These are phyloP conservation scores for Campoletis raptor DNA, from an alignment of 2,888 invertebrate genomes.

Conservation along the genomic window DNA sequence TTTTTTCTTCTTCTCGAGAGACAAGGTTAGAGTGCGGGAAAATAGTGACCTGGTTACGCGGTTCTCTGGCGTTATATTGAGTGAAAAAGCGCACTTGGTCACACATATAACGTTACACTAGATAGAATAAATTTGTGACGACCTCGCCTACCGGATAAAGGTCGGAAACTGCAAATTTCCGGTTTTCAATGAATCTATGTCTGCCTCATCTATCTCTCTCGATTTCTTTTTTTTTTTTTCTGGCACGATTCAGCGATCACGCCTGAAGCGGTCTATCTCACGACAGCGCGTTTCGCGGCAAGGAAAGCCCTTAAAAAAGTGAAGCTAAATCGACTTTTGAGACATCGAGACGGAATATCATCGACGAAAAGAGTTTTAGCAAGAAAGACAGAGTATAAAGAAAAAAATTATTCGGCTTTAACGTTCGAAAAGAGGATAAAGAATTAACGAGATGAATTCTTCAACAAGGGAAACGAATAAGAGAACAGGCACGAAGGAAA, in stretches of 20 bases:
- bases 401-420: slow-evolving; percentile 15
- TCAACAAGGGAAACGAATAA: slow-evolving; percentile 21
- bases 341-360: slow-evolving; percentile 22
- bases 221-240: slow-evolving; percentile 14
- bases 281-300: background rate
- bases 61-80: slow-evolving; percentile 32
- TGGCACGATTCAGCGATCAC: slow-evolving; percentile 32
- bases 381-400: background rate
- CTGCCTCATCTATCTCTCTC: slow-evolving; percentile 28
- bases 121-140: slow-evolving; percentile 64
- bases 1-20: slow-evolving; percentile 20
- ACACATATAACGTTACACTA: slow-evolving; percentile 34
- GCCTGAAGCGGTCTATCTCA: slow-evolving; percentile 28
- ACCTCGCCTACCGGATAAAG: slow-evolving; percentile 68
- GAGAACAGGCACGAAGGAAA: slow-evolving; percentile 5
- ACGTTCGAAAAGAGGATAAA: slow-evolving; percentile 46
- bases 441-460: slow-evolving; percentile 63
- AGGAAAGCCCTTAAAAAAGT: slow-evolving; percentile 16
- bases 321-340: slow-evolving; percentile 36
- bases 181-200: slow-evolving; percentile 67
- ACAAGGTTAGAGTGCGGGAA: slow-evolving; percentile 26
- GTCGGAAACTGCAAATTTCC: slow-evolving; percentile 70
- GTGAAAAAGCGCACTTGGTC: slow-evolving; percentile 33
- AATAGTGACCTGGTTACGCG: slow-evolving; percentile 56
- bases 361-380: background rate